Conservation (phyloP, 2,797 vertebrate genomes). For the Anguilla anguilla region DNA sequence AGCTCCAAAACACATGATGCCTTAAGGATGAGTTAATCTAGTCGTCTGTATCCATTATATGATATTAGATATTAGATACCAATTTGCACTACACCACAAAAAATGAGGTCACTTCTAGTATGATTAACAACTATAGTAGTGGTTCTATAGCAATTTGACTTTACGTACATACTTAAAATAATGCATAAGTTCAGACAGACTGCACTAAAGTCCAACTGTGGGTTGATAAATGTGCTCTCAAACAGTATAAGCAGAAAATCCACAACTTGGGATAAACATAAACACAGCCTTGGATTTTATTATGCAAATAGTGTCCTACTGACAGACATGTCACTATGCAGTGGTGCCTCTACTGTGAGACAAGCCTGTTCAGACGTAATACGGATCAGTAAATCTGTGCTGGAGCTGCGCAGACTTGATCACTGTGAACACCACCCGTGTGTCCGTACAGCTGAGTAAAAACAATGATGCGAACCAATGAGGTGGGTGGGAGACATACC, state of each 20-base stretch:
- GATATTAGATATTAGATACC: background rate
- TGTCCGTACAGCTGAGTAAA: background rate
- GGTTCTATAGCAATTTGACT: background rate
- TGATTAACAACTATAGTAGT: background rate
- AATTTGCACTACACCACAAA: background rate
- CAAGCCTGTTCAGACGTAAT: background rate
- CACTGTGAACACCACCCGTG: background rate
- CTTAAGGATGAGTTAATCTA: background rate
- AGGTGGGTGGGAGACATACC: constrained; percentile 25
- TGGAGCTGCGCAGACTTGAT: background rate
- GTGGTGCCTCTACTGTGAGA: background rate
- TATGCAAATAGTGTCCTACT: background rate
- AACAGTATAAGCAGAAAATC: background rate
- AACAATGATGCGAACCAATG: background rate
- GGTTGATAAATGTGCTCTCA: background rate
- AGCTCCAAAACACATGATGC: background rate
- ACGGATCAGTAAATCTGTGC: background rate
- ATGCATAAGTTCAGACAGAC: background rate
- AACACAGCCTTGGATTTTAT: background rate
- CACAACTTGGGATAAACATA: background rate
- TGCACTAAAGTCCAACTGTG: background rate
- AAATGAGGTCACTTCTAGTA: background rate
- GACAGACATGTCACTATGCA: background rate
- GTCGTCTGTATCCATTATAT: background rate
- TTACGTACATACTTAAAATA: background rate